These are phyloP conservation scores for Alentia gelatinosa DNA, from an alignment of 2,888 invertebrate genomes.

Conservation along the genomic window DNA sequence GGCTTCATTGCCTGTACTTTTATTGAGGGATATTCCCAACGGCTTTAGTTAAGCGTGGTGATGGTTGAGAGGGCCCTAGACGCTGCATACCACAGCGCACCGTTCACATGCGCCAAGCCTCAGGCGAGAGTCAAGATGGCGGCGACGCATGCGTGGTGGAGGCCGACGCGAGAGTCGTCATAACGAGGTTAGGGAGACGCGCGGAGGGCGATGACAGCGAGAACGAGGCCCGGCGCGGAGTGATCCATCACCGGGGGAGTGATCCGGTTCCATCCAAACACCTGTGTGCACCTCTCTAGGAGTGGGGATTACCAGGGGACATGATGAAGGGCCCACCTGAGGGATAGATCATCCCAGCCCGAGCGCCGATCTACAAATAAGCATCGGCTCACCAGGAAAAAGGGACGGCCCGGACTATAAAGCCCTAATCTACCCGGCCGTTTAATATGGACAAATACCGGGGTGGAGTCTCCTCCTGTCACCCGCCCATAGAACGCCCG, in stretches of 20 bases:
- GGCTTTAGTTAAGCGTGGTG: too few species aligned
- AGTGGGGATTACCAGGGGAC: neutral
- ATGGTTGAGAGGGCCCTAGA: too few species aligned
- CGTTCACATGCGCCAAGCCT: too few species aligned
- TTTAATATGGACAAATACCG: conserved; percentile 1
- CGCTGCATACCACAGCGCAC: too few species aligned
- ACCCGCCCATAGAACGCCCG: neutral
- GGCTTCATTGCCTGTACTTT: too few species aligned
- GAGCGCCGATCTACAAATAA: neutral
- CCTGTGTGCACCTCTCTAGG: conserved; percentile 42
- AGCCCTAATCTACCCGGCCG: neutral
- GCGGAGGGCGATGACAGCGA: conserved; percentile 17
- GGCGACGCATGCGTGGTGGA: neutral
- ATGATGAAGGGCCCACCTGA: neutral
- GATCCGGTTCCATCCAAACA: conserved; percentile 50
- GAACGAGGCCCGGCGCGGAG: conserved; percentile 10
- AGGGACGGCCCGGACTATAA: neutral
- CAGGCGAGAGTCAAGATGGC: conserved; percentile 5
- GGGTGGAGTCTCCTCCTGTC: neutral
- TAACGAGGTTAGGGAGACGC: conserved; percentile 40
- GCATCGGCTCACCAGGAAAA: neutral
- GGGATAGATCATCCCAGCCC: conserved; percentile 16
- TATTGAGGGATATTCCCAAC: too few species aligned
- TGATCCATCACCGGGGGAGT: conserved; percentile 37
- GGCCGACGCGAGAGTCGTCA: neutral